Evolutionary conservation across 2,888 invertebrate species (phyloP).

Genomic region (Xanthia togata): DNA sequence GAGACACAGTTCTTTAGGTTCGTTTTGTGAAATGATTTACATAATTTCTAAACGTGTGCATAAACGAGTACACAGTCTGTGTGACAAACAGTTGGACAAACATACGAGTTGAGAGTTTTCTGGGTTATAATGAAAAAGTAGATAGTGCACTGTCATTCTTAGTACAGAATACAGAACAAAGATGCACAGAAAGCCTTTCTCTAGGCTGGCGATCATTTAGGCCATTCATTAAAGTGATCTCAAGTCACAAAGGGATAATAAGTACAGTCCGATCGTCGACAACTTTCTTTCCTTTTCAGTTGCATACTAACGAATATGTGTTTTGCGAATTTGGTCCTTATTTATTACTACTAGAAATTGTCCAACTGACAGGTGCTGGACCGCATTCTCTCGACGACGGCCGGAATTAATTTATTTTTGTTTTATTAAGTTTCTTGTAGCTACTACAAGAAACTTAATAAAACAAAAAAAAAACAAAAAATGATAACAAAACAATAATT

Average conservation of each 20-base stretch:
- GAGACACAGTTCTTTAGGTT: constrained; percentile 1
- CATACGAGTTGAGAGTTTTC: neutral
- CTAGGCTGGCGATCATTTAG: neutral
- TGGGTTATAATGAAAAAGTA: neutral
- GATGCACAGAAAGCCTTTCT: neutral
- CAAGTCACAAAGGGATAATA: neutral
- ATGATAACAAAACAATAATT: too few relatives aligned
- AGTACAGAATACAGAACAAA: neutral
- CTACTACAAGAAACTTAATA: too few relatives aligned
- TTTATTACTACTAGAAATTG: too few relatives aligned
- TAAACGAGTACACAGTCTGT: neutral
- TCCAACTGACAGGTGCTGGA: too few relatives aligned
- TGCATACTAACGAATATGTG: too few relatives aligned
- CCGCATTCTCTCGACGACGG: too few relatives aligned
- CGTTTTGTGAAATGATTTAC: constrained; percentile 9
- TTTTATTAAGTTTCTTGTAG: too few relatives aligned
- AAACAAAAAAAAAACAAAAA: too few relatives aligned
- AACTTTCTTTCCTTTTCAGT: too few relatives aligned
- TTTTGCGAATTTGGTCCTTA: too few relatives aligned
- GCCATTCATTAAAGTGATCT: neutral
- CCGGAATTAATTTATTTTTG: too few relatives aligned
- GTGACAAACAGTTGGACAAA: constrained; percentile 8
- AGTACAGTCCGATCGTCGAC: neutral
- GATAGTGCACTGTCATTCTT: neutral
- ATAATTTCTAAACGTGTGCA: neutral